phyloP scores from a whole-genome alignment of 2,797 vertebrate species.

The Mormyrus proboscirostris region DNA sequence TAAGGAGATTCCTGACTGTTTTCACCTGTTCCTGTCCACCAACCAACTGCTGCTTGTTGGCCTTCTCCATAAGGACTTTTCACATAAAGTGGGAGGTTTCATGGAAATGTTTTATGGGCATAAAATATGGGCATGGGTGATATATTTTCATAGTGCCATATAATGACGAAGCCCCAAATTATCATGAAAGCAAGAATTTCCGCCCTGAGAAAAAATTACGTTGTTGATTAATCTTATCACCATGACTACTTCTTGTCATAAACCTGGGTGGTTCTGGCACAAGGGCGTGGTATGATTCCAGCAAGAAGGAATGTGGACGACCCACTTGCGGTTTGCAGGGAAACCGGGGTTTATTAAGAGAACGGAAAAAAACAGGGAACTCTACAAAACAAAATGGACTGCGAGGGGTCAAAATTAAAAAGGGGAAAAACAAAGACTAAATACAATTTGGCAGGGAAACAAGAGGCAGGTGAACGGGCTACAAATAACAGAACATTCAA shows the following conservation, averaged over 20 bases:
- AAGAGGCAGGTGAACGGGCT: background rate
- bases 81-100: background rate
- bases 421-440: background rate
- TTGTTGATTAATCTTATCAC: background rate
- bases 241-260: background rate
- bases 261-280: background rate
- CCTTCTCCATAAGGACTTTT: background rate
- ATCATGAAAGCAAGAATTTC: background rate
- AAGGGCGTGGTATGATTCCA: background rate
- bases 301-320: background rate
- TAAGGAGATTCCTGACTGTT: background rate
- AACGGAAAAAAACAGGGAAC: background rate
- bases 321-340: background rate
- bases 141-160: background rate
- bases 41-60: background rate
- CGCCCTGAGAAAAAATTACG: background rate
- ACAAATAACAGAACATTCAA: background rate
- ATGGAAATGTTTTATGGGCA: background rate
- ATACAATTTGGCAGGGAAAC: background rate
- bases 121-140: too few relatives aligned
- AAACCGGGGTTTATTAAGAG: background rate
- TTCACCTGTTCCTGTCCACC: background rate
- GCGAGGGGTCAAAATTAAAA: background rate
- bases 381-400: background rate
- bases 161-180: background rate